Percentiles rank a stretch among this genome's conserved stretches.
Conservation (phyloP, 2,888 invertebrate species). For the Lasius fuliginosus region DNA sequence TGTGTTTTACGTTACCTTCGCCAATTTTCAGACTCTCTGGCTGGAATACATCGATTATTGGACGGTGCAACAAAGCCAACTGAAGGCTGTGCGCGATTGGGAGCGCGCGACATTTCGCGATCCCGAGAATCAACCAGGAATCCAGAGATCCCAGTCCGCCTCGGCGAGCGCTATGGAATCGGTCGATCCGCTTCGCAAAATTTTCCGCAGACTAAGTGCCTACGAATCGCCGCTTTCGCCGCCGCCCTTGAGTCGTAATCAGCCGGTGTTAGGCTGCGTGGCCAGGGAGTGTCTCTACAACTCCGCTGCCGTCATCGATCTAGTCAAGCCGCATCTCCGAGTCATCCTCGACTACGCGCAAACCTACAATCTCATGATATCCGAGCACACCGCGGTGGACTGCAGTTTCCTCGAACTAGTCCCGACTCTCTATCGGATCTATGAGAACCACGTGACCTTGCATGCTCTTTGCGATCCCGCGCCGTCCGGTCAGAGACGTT, state of each 20-base stretch:
- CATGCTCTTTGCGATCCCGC: slow-evolving; percentile 87
- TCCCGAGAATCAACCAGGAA: slow-evolving; percentile 79
- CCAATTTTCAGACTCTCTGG: slow-evolving; percentile 88
- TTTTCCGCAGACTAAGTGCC: slow-evolving; percentile 88
- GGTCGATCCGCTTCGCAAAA: slow-evolving; percentile 87
- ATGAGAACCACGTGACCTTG: slow-evolving; percentile 87
- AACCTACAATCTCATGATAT: slow-evolving; percentile 88
- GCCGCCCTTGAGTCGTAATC: slow-evolving; percentile 87
- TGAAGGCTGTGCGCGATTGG: slow-evolving; percentile 88
- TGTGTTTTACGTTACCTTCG: neutral
- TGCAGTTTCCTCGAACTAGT: slow-evolving; percentile 89
- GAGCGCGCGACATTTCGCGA: slow-evolving; percentile 87
- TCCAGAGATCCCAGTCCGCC: slow-evolving; percentile 67
- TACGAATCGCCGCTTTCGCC: slow-evolving; percentile 89
- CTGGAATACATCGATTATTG: slow-evolving; percentile 90
- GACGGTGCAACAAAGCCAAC: slow-evolving; percentile 87
- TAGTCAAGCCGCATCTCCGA: slow-evolving; percentile 86
- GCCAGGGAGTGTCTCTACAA: slow-evolving; percentile 85
- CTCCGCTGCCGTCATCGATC: slow-evolving; percentile 85
- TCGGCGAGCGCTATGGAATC: slow-evolving; percentile 73
- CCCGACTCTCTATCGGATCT: slow-evolving; percentile 88
- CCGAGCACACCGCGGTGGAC: slow-evolving; percentile 90
- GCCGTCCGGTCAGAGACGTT: slow-evolving; percentile 79
- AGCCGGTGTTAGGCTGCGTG: slow-evolving; percentile 86
- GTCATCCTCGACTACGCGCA: slow-evolving; percentile 86